Evolutionary conservation across 2,888 invertebrate genomes (phyloP).

Genomic region (Stenoptilia bipunctidactyla): DNA sequence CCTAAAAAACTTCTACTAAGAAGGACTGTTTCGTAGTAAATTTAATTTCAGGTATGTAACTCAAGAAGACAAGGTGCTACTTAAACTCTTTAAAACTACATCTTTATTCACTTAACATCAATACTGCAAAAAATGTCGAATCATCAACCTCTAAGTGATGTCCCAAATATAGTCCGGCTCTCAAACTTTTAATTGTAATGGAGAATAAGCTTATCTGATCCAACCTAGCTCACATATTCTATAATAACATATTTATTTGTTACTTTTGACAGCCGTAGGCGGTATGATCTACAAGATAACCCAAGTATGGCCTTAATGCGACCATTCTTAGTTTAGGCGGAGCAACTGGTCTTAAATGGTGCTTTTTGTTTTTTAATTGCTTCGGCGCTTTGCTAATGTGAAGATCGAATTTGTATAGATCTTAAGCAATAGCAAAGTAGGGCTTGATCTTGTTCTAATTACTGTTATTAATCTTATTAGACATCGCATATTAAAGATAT

Average conservation of each 20-base stretch:
- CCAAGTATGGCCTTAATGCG: conserved; percentile 28
- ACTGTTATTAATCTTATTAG: too few species aligned
- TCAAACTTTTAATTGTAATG: conserved; percentile 59
- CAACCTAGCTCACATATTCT: conserved; percentile 39
- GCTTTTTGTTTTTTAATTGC: conserved; percentile 22
- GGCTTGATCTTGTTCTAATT: conserved; percentile 7
- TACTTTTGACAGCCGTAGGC: conserved; percentile 65
- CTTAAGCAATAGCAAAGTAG: conserved; percentile 2
- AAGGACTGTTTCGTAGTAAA: too few species aligned
- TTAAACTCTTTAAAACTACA: too few species aligned
- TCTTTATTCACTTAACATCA: too few species aligned
- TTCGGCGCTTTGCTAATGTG: background rate
- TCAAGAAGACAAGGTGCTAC: too few species aligned
- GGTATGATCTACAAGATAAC: conserved; percentile 33
- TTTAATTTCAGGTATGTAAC: too few species aligned
- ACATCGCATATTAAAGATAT: too few species aligned
- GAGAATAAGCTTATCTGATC: conserved; percentile 66
- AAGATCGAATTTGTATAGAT: conserved; percentile 1
- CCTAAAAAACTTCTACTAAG: too few species aligned
- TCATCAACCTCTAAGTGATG: conserved; percentile 17
- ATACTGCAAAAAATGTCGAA: conserved; percentile 4
- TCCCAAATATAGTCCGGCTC: conserved; percentile 16
- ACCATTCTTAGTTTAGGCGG: conserved; percentile 33
- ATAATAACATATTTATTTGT: conserved; percentile 67
- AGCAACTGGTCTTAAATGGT: conserved; percentile 40